Base-by-base conservation (phyloP, 92 coral and sea anemone species). In the Hydrozoanthus gracilis region DNA sequence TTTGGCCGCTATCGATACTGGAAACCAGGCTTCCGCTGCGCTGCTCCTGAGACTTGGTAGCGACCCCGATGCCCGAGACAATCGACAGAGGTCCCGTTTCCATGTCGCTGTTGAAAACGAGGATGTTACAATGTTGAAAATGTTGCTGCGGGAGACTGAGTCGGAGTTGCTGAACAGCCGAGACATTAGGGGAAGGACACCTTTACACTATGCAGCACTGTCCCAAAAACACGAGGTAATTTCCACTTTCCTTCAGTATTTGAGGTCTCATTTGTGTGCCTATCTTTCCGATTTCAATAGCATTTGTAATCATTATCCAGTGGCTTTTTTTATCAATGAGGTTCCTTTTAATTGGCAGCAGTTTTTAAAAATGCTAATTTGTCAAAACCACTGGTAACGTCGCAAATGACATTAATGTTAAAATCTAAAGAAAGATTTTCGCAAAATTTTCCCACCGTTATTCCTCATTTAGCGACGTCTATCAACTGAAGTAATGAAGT, bases 131-230 rank as follows among this genome's bases (percentile, higher is more conserved):
- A 80, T 90, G 49, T 51, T 92, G 51, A 83, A 58, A 55, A 64
- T 90, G 86, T 46, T 94, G 60, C 35, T 94, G 6, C 72, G 77
- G 48, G 82, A 80, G 66, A 69, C 76, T 62, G 92, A 86, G 62
- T 20, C 88, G 14, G 86, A 83, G 68, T 72, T 86, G 16, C 82
- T 74, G 47, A 87, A 88, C 78, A 52, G 44, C 8, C 82, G 93
- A 4, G 97, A 94, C 82, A 67, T 49, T 15, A 69, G 79, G 46
- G 93, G 91, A 51, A 92, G 87, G 58, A 94, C 94, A 15, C 90
- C 97, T 1, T 67, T 94, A 4, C 97, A 94, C 49, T 92, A 89
- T 78, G 97, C 97, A 15, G 91, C 93, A 13, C 71, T 54, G 3
- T 79, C 94, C 74, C 50, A 56, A 20, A 88, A 87, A 73, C 51